Evolutionary conservation across 2,113 vertebrate species (phyloP), one percentile per base, ranked within the genome.

Genomic region (Dunckerocampus dactyliophorus): DNA sequence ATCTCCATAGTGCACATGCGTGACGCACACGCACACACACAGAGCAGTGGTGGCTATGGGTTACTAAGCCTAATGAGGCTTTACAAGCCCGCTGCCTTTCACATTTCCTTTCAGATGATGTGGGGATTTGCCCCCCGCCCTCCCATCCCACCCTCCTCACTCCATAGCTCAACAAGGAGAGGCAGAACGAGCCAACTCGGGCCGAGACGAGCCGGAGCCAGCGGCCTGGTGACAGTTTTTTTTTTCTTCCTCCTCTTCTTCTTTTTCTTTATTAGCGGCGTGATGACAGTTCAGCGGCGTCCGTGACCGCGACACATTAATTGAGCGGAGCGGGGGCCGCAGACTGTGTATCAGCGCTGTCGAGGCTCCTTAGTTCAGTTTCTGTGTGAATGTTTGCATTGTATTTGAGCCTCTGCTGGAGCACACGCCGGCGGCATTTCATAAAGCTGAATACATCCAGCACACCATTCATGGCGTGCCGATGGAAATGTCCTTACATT

Each of bases 31-130:
- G 46, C 53, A 47, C 67, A 28, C 55, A 22, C 13, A 0, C 21
- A 21, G 28, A 21, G 16, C 62, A 43, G 21, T 50, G 24, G 55
- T 62, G 51, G 64, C 59, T 74, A 84, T 80, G 82, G 76, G 83
- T 80, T 80, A 78, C 82, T 86, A 83, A 82, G 75, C 71, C 77
- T 88, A 87, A 87, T 88, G 83, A 86, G 81, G 77, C 76, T 80
- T 82, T 66, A 53, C 72, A 52, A 69, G 80, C 64, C 79, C 45
- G 54, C 72, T 70, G 80, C 80, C 79, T 83, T 73, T 70, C 80
- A 80, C 82, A 69, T 84, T 84, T 82, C 73, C 75, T 81, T 79
- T 79, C 63, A 62, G 76, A 77, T 65, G 85, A 75, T 73, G 83
- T 69, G 70, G 76, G 85, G 83, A 83, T 88, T 84, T 84, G 77